Base-by-base conservation (phyloP, 2,888 invertebrate species). In the Nezara viridula region DNA sequence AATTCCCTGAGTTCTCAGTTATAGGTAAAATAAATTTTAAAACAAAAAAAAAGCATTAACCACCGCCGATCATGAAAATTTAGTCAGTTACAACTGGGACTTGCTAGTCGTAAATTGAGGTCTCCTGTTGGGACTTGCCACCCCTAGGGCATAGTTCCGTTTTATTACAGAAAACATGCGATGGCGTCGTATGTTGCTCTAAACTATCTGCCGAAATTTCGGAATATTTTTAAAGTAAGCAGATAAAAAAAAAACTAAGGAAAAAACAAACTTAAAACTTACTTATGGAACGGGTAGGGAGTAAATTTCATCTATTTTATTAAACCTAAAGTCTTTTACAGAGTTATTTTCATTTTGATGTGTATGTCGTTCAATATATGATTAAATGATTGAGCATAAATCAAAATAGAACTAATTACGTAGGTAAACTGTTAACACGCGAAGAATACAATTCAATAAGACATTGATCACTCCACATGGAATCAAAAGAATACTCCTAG, bases 131-230 rank as follows among this genome's bases (percentile, higher is more conserved):
- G 77, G 77, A 77, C 40, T 77, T 40, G 32, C 77, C 3, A 77
- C 40, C 77, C 77, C 37, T 40, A 21, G 40, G 40, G 77, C 37
- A 16, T 21, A 55, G 55, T 60, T 5, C 60, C 12, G 14, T 77
- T 77, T 77, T 77, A 77, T 77, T 40, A 77, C 77, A 10, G 77
- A 77, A 77, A 77, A 77, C 40, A 24, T 37, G 77, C 40, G 9
- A 77, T 77, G 77, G 77, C 16, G 77, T 40, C 77, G 40, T 77
- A 40, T 24, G 19, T 77, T 40, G 40, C 21, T 5, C 21, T 24
- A 77, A 73, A 77, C 77, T 40, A 77, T 60, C 77, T 9, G 21
- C 6, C 77, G 32, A 40, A 77, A 21, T 77, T 77, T 37, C 4
- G 21, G 21, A 77, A 40, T 77, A 77, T 40, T 40, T 24, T 77